Percentiles rank a stretch among this genome's conserved stretches.
phyloP scores from a whole-genome alignment of 1,140 invertebrate genomes.

The Berghia stephanieae region DNA sequence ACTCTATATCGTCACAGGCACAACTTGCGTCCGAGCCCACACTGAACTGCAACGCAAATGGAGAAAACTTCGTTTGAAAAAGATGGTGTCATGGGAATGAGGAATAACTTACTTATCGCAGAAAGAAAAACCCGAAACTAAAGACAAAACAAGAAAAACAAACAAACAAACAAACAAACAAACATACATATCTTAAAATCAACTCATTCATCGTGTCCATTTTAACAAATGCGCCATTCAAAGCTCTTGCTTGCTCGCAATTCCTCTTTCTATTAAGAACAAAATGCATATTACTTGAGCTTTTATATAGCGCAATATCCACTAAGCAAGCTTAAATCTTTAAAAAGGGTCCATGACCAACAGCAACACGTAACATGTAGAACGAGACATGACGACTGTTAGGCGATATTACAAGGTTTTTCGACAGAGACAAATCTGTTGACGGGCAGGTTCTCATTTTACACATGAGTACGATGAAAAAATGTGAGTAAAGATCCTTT shows the following conservation, averaged over 20 bases:
- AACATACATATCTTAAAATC: not conserved
- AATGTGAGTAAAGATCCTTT: too few species aligned
- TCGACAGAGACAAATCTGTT: too few species aligned
- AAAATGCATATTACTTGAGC: not conserved
- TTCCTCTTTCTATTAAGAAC: not conserved
- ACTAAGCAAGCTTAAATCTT: too few species aligned
- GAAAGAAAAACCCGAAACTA: not conserved
- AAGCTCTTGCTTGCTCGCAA: too few species aligned
- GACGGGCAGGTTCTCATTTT: too few species aligned
- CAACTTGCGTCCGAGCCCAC: constrained; percentile 38
- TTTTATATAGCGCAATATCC: too few species aligned
- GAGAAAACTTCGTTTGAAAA: not conserved
- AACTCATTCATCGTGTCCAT: not conserved
- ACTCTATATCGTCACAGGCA: constrained; percentile 40
- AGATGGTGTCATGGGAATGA: not conserved
- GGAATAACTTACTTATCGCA: not conserved
- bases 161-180: not conserved
- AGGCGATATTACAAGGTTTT: too few species aligned
- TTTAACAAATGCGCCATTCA: not conserved
- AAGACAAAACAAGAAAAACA: not conserved
- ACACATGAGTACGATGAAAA: too few species aligned
- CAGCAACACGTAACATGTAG: too few species aligned
- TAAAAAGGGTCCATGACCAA: too few species aligned
- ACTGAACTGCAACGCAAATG: constrained; percentile 27
- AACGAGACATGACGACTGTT: too few species aligned